A percentile compares a stretch with the other conserved stretches of the same genome.
phyloP scores from a whole-genome alignment of 2,888 invertebrate species.

The Cyrtodaria siliqua region DNA sequence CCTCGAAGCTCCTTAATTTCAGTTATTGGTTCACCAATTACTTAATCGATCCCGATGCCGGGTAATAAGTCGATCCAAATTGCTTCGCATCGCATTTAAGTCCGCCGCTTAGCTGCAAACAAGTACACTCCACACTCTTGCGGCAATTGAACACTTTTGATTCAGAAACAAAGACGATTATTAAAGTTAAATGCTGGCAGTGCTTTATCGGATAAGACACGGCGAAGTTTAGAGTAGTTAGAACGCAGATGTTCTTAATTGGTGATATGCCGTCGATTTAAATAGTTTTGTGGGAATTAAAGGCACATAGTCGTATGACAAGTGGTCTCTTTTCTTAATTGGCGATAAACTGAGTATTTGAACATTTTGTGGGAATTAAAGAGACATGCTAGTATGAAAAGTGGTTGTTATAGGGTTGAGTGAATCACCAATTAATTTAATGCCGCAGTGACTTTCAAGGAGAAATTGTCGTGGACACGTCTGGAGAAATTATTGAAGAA shows the following conservation, averaged over 20 bases:
- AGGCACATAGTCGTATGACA: background rate
- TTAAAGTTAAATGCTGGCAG: conserved; percentile 18
- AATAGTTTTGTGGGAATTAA: conserved; percentile 13
- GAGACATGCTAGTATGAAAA: background rate
- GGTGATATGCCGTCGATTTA: conserved; percentile 26
- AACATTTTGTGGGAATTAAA: conserved; percentile 14
- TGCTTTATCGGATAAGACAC: conserved; percentile 5
- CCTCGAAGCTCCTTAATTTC: conserved; percentile 63
- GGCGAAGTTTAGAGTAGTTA: background rate
- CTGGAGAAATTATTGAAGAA: no score
- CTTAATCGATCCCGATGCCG: conserved; percentile 57
- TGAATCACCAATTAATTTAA: no score
- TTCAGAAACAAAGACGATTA: conserved; percentile 25
- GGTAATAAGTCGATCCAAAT: conserved; percentile 55
- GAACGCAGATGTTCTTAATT: conserved; percentile 14
- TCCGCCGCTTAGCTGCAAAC: conserved; percentile 14
- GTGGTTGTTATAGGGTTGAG: no score
- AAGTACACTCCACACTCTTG: conserved; percentile 8
- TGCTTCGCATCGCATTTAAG: conserved; percentile 46
- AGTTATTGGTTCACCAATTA: conserved; percentile 59
- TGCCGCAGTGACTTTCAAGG: no score
- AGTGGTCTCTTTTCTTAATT: background rate
- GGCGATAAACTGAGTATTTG: conserved; percentile 25
- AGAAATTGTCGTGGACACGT: no score
- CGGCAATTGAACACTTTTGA: conserved; percentile 13